Evolutionary conservation across 2,113 vertebrate species (phyloP), one percentile per base, ranked within the genome.

Genomic region (Barbus barbus): DNA sequence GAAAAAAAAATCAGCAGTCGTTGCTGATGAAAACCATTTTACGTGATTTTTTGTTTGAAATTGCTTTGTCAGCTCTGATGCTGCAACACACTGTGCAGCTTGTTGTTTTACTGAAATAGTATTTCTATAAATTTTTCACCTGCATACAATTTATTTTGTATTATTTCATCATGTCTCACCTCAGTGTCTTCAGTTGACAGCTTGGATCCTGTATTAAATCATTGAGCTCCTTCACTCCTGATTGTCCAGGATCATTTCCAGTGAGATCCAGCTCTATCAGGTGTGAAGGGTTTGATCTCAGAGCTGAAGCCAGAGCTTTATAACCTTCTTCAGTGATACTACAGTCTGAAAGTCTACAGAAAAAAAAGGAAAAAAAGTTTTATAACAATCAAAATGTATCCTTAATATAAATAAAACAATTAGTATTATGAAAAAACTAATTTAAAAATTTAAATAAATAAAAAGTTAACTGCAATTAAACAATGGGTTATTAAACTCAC

Each of bases 221-320:
- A 61, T 5, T 1, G n/a, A 61, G 58, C 9, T 61, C 11, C 58
- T 61, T 61, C 58, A 61, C 58, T 61, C 58, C 58, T 61, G 58
- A 61, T 60, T 11, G n/a, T 60, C n/a, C 56, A 60, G n/a, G n/a
- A 24, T 24, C n/a, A 60, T 24, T 24, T 24, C 56, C n/a, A 7
- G 48, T 53, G 16, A 53, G 48, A 20, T 53, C 48, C 48, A 53
- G 48, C 48, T 53, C 48, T 53, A 53, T 20, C 48, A 53, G 48
- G 48, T 53, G 48, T 53, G 48, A 53, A 53, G 48, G 48, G 58
- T 60, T 60, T 60, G 58, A 60, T 24, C n/a, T 60, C 58, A 60
- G n/a, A 60, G 58, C 58, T 60, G 58, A 60, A 60, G 58, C 58
- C n/a, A 60, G 58, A 60, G n/a, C 58, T 60, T 60, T 60, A 60